These are phyloP conservation scores for Vulpes ferrilata DNA, from an alignment of 2,113 vertebrate species.

Conservation along the genomic window DNA sequence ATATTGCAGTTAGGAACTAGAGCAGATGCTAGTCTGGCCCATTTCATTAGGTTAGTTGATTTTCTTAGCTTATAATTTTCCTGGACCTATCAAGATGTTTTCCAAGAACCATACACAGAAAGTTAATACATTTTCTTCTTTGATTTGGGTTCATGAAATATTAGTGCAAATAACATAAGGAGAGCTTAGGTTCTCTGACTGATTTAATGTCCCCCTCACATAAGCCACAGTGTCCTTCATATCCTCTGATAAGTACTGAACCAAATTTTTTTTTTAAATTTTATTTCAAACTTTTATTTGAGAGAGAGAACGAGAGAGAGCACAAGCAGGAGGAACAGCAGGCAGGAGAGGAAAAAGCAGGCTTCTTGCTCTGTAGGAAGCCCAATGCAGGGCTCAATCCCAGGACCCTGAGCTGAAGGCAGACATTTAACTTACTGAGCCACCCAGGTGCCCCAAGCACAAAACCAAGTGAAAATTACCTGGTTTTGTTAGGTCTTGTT, in stretches of 20 bases:
- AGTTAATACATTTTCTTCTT: neutral
- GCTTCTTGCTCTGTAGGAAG: no score
- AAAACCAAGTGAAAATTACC: neutral
- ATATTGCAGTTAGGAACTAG: neutral
- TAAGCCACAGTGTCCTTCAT: neutral
- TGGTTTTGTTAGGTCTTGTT: neutral
- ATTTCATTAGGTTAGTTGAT: neutral
- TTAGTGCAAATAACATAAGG: neutral
- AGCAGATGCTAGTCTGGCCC: neutral
- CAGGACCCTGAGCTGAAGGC: no score
- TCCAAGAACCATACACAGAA: neutral
- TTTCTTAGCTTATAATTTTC: slow-evolving; percentile 9
- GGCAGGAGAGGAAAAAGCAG: no score
- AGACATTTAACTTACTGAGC: no score
- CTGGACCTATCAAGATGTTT: neutral
- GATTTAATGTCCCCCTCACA: neutral
- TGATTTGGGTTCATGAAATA: slow-evolving; percentile 17
- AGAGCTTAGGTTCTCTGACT: neutral
- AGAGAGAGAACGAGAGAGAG: no score
- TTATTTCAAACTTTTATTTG: no score
- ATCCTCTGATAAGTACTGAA: neutral
- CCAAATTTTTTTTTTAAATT: no score
- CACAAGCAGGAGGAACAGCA: no score
- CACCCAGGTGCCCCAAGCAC: no score
- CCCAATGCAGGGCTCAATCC: no score